A percentile compares a stretch with the other conserved stretches of the same genome.
Evolutionary conservation across 64 coral and sea anemone genomes (phyloP).

Genomic region (Acropora yongei): DNA sequence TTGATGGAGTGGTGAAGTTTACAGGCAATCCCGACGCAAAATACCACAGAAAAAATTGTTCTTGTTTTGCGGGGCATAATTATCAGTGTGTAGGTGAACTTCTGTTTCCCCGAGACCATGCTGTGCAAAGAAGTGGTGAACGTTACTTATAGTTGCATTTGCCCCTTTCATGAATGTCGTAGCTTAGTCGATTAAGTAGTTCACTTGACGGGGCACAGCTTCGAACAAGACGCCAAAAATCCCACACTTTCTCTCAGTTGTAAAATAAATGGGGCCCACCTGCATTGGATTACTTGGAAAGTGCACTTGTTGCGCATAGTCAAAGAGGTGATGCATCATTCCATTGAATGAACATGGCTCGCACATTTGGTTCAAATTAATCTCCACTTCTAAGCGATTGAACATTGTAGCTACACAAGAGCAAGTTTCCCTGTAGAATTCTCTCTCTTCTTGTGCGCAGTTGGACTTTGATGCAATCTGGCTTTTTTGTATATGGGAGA

Average conservation of each 20-base stretch:
- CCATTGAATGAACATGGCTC: conserved; percentile 37
- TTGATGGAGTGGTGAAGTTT: conserved; percentile 1
- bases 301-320: conserved; percentile 60
- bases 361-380: conserved; percentile 17
- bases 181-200: conserved; percentile 20
- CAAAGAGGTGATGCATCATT: conserved; percentile 52
- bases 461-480: conserved; percentile 21
- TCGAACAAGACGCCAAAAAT: conserved; percentile 23
- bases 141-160: conserved; percentile 19
- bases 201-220: not conserved
- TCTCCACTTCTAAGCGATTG: not conserved
- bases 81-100: conserved; percentile 43
- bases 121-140: conserved; percentile 41
- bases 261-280: conserved; percentile 56
- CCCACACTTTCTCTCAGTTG: conserved; percentile 1
- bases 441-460: conserved; percentile 40
- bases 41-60: conserved; percentile 59
- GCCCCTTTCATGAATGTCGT: not conserved
- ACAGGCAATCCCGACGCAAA: not conserved
- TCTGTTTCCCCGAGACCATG: conserved; percentile 49
- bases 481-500: conserved; percentile 52
- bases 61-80: conserved; percentile 53
- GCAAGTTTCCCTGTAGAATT: conserved; percentile 41
- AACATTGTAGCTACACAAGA: not conserved
- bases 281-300: conserved; percentile 53